Evolutionary conservation across 2,888 invertebrate species (phyloP), one percentile per base, ranked within the genome.

Genomic region (Drosophila peninsularis): DNA sequence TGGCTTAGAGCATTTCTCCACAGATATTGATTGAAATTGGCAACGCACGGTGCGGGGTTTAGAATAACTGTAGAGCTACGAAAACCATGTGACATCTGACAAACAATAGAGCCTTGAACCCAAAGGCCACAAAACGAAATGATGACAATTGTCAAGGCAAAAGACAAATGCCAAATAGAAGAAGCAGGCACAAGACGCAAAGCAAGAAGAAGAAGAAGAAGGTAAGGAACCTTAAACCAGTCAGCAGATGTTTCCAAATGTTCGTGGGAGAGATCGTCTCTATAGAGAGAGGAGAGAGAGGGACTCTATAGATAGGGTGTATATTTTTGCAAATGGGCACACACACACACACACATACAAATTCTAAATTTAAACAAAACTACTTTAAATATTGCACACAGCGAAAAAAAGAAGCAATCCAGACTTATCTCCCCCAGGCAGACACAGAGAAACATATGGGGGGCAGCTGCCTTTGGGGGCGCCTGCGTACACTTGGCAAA

Each of bases 341-440:
- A 57, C 17, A 36, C 42, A 57, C n/a, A 17, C n/a, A 24, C 14
- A 55, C 41, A 55, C 67, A 79, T 19, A 17, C 17, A 45, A 30
- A 73, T 69, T 80, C 82, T 85, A 82, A 80, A 85, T 76, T 73
- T 82, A 82, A 71, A 64, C 60, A 56, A 72, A 71, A 70, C 67
- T 61, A 69, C 71, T 65, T 64, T 36, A 58, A 68, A 71, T 68
- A 56, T 24, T 56, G 61, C 62, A 45, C 58, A 45, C 14, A 27
- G n/a, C 27, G 47, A 37, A 41, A 24, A 17, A 30, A 30, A 55
- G 27, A 54, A 70, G n/a, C n/a, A n/a, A n/a, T n/a, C n/a, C n/a
- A n/a, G n/a, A n/a, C n/a, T 74, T 75, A 79, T 78, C 79, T 76
- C 76, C 78, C 79, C 76, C 75, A 72, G 76, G 75, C 69, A 71